Conservation (phyloP, 2,797 vertebrate species). For the Gallinago solitaria region DNA sequence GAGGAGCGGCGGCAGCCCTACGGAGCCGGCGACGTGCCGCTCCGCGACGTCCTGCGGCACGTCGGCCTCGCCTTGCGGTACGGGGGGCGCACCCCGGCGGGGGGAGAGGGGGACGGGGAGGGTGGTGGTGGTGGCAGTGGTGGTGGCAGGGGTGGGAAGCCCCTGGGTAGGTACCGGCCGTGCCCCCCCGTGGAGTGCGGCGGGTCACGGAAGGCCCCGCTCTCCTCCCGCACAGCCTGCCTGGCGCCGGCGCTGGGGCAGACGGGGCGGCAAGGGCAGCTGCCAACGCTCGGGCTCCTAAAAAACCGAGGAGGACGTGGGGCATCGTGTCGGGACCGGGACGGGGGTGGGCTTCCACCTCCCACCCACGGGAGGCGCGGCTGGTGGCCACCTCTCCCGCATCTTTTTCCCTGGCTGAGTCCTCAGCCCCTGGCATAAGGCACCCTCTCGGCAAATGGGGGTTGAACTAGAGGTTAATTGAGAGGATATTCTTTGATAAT, state of each 20-base stretch:
- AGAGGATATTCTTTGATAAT: not conserved
- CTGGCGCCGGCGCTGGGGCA: not conserved
- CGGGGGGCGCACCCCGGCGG: not conserved
- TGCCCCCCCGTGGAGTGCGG: not conserved
- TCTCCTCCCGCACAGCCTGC: not conserved
- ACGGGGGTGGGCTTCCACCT: not conserved
- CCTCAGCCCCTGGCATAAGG: not conserved
- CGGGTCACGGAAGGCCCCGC: not conserved
- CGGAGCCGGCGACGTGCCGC: conserved; percentile 85
- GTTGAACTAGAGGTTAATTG: not conserved
- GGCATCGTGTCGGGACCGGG: too few species aligned
- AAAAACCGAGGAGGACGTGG: not conserved
- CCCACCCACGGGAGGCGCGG: fast-evolving
- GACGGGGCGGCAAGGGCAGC: not conserved
- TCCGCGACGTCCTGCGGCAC: conserved; percentile 83
- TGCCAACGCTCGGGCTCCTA: not conserved
- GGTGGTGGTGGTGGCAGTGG: too few species aligned
- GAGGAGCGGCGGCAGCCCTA: conserved; percentile 92
- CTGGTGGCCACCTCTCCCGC: fast-evolving
- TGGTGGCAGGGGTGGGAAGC: too few species aligned
- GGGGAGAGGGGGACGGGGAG: too few species aligned
- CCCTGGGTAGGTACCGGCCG: not conserved
- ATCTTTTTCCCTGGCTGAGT: not conserved
- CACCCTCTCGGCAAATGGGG: not conserved
- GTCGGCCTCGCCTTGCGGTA: conserved; percentile 89